Conservation (phyloP, 1,140 invertebrate species). For the Diorhabda sublineata region DNA sequence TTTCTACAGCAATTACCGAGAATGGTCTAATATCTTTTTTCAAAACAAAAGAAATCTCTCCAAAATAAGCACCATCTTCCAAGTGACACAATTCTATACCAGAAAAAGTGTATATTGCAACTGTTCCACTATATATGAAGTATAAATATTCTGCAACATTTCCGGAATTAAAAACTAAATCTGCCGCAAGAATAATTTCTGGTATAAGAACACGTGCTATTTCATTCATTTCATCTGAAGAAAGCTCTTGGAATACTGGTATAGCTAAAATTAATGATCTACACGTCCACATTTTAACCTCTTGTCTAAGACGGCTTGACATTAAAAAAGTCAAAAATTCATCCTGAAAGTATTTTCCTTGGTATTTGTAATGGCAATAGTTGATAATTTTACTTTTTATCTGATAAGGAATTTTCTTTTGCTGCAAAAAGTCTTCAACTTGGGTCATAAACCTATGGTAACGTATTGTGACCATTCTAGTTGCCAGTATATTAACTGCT, state of each 20-base stretch:
- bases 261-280: constrained; percentile 35
- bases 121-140: constrained; percentile 55
- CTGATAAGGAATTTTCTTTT: constrained; percentile 30
- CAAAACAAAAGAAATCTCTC: constrained; percentile 48
- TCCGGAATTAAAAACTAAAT: constrained; percentile 52
- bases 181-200: constrained; percentile 37
- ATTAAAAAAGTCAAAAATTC: constrained; percentile 17
- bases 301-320: constrained; percentile 33
- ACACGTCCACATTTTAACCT: constrained; percentile 37
- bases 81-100: constrained; percentile 51
- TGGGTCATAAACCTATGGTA: constrained; percentile 35
- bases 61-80: constrained; percentile 40
- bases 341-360: constrained; percentile 34
- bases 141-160: constrained; percentile 57
- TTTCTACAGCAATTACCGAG: constrained; percentile 55
- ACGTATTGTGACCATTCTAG: constrained; percentile 21
- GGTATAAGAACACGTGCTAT: constrained; percentile 31
- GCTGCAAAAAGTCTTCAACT: constrained; percentile 33
- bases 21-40: constrained; percentile 51
- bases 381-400: constrained; percentile 26
- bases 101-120: constrained; percentile 55
- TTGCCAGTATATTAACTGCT: constrained; percentile 19
- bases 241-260: constrained; percentile 32
- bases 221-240: constrained; percentile 25
- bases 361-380: constrained; percentile 35